Evolutionary conservation across 2,888 invertebrate genomes (phyloP).

Genomic region (Stenodema calcarata): DNA sequence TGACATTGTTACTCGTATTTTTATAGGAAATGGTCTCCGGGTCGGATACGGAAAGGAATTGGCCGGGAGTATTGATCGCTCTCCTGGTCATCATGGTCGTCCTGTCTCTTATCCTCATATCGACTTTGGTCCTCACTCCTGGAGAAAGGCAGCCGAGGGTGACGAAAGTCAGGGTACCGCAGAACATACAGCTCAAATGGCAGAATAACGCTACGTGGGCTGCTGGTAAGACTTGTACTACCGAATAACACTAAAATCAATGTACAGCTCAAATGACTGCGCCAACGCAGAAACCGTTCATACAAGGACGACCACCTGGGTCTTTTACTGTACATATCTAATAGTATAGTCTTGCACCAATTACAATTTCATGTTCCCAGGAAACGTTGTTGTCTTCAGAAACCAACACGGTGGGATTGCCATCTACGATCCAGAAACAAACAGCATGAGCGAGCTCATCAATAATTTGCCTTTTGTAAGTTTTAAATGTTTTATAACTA

Average conservation of each 20-base stretch:
- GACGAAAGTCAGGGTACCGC: slow-evolving; percentile 70
- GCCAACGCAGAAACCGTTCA: no score
- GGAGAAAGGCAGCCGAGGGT: slow-evolving; percentile 74
- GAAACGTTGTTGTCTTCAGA: slow-evolving; percentile 77
- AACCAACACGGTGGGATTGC: slow-evolving; percentile 80
- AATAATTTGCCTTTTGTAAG: slow-evolving; percentile 84
- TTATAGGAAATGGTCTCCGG: slow-evolving; percentile 85
- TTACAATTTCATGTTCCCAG: slow-evolving; percentile 64
- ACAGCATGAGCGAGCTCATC: slow-evolving; percentile 76
- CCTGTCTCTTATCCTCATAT: slow-evolving; percentile 86
- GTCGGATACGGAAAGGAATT: slow-evolving; percentile 87
- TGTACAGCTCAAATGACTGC: no score
- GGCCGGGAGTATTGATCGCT: slow-evolving; percentile 93
- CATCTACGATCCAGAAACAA: slow-evolving; percentile 78
- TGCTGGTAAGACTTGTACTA: slow-evolving; percentile 68
- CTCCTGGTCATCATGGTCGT: slow-evolving; percentile 88
- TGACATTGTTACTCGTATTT: not conserved
- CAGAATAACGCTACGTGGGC: slow-evolving; percentile 75
- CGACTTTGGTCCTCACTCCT: slow-evolving; percentile 88
- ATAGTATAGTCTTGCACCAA: no score
- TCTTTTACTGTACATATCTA: no score
- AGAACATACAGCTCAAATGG: slow-evolving; percentile 59
- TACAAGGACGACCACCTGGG: no score
- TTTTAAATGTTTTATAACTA: slow-evolving; percentile 57
- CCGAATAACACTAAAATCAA: no score